These are phyloP conservation scores for Heterochromis multidens DNA, from an alignment of 2,113 vertebrate genomes.

Conservation along the genomic window DNA sequence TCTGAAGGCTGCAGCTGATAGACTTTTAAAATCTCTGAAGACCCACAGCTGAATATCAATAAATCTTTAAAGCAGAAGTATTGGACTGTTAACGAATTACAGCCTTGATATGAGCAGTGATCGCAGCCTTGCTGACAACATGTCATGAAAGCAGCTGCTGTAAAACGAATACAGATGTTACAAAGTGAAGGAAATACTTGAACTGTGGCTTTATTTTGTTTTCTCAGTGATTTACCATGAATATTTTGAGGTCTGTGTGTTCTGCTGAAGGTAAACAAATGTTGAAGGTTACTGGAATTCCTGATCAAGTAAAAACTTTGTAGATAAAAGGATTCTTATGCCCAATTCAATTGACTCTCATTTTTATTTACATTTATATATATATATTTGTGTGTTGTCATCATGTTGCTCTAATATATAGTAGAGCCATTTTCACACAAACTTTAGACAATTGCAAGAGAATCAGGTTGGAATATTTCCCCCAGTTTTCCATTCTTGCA, in stretches of 20 bases:
- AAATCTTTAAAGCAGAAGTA: neutral
- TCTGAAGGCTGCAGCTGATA: accelerated
- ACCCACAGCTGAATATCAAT: neutral
- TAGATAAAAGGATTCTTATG: neutral
- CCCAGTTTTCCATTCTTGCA: neutral
- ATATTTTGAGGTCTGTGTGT: neutral
- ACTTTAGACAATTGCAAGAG: neutral
- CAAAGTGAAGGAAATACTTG: neutral
- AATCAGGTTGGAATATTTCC: neutral
- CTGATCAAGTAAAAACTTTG: neutral
- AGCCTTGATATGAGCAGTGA: no score
- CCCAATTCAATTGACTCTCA: neutral
- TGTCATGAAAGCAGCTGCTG: neutral
- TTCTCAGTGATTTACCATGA: no score
- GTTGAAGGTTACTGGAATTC: neutral
- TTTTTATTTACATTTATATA: neutral
- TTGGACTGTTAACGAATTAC: neutral
- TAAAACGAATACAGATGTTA: neutral
- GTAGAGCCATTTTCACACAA: neutral
- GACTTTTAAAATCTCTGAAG: neutral
- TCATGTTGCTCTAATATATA: neutral
- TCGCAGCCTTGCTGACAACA: neutral
- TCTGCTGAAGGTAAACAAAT: neutral
- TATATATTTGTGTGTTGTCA: neutral
- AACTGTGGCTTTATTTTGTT: neutral